Percentiles rank a stretch among this genome's conserved stretches.
These are phyloP conservation scores for Palythoa grandiflora DNA, from an alignment of 92 coral and sea anemone species.

Conservation along the genomic window DNA sequence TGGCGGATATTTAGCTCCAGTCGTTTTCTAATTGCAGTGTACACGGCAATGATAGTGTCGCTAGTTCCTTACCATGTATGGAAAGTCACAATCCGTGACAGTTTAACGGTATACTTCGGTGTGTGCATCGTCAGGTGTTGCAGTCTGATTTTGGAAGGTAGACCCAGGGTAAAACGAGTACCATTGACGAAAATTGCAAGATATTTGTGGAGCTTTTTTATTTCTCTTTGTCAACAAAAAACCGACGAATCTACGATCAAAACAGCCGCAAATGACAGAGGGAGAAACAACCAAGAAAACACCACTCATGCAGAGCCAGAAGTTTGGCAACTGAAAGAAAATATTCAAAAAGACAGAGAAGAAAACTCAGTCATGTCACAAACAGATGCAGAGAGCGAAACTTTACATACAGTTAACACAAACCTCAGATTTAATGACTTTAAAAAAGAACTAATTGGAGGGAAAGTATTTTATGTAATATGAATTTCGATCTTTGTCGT, in stretches of 20 bases:
- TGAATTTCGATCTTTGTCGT: not conserved
- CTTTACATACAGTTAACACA: not conserved
- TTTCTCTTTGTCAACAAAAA: not conserved
- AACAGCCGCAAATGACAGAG: not conserved
- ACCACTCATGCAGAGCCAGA: not conserved
- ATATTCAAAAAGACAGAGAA: not conserved
- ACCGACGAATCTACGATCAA: not conserved
- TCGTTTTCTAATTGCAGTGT: not conserved
- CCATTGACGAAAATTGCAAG: not conserved
- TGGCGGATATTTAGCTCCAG: constrained; percentile 1
- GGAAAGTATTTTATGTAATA: constrained; percentile 22
- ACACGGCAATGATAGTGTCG: not conserved
- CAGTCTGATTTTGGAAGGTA: constrained; percentile 21
- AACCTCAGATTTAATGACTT: not conserved
- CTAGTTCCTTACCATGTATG: constrained; percentile 34
- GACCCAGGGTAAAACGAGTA: not conserved
- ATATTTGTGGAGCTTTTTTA: not conserved
- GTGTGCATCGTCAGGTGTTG: constrained; percentile 31
- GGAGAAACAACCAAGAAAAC: not conserved
- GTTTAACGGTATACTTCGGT: constrained; percentile 8
- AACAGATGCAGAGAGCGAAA: not conserved
- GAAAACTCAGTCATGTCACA: not conserved
- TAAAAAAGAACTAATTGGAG: constrained; percentile 6
- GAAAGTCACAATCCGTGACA: constrained; percentile 16
- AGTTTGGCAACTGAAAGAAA: not conserved